A percentile compares a stretch with the other conserved stretches of the same genome.
Conservation (phyloP, 2,888 invertebrate genomes). For the Thereva unica region DNA sequence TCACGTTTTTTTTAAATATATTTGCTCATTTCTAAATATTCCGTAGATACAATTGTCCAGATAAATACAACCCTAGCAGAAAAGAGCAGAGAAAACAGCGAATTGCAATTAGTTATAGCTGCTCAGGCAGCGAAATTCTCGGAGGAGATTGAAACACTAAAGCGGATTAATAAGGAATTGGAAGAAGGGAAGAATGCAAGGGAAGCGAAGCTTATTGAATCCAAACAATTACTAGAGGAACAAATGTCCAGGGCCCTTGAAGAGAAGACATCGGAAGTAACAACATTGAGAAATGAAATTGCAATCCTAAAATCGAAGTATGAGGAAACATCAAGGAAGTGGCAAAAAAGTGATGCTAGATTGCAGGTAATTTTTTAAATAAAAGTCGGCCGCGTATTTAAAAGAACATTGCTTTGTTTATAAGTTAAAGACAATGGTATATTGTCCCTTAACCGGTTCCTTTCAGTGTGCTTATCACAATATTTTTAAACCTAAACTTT, state of each 20-base stretch:
- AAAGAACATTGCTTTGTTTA: neutral
- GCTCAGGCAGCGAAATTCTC: slow-evolving; percentile 60
- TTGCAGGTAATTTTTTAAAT: slow-evolving; percentile 49
- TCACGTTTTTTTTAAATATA: neutral
- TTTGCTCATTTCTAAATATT: slow-evolving; percentile 1
- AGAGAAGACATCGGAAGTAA: slow-evolving; percentile 54
- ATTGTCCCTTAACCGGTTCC: too few species aligned
- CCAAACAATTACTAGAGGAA: slow-evolving; percentile 54
- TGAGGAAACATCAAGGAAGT: slow-evolving; percentile 51
- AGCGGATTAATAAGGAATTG: slow-evolving; percentile 61
- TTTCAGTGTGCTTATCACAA: too few species aligned
- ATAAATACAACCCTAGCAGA: slow-evolving; percentile 61
- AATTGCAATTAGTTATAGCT: slow-evolving; percentile 57
- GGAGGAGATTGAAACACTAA: slow-evolving; percentile 64
- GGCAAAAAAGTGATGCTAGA: slow-evolving; percentile 53
- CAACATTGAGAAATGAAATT: slow-evolving; percentile 52
- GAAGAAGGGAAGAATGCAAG: slow-evolving; percentile 57
- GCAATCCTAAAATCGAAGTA: slow-evolving; percentile 48
- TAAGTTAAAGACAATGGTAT: too few species aligned
- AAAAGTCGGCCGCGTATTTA: neutral
- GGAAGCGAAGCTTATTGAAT: slow-evolving; percentile 52
- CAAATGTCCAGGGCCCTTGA: slow-evolving; percentile 52
- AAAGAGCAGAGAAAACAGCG: slow-evolving; percentile 63
- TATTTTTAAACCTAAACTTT: too few species aligned
- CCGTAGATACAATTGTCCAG: slow-evolving; percentile 59